A percentile compares a stretch with the other conserved stretches of the same genome.
phyloP scores from a whole-genome alignment of 2,797 vertebrate genomes.

The Enteromius trimaculatus region DNA sequence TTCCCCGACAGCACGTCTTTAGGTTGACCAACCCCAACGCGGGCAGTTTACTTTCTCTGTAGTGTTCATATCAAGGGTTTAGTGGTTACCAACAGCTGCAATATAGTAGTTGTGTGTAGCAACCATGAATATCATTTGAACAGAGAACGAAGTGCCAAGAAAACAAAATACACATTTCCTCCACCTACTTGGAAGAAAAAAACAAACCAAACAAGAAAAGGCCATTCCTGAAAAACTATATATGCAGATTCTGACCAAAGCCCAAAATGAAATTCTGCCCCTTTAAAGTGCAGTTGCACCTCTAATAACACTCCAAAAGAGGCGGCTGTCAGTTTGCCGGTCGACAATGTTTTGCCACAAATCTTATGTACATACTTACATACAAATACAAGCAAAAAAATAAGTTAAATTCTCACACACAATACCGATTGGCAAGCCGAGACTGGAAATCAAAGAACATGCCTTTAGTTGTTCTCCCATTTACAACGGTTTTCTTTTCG shows the following conservation, averaged over 20 bases:
- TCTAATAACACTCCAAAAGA: constrained; percentile 52
- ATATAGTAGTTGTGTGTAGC: constrained; percentile 29
- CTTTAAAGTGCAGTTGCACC: constrained; percentile 53
- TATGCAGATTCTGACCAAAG: constrained; percentile 55
- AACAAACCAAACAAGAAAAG: constrained; percentile 50
- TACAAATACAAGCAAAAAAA: constrained; percentile 68
- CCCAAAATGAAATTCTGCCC: constrained; percentile 37
- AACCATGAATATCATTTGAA: constrained; percentile 20
- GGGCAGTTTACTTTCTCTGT: constrained; percentile 62
- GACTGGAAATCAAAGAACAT: constrained; percentile 61
- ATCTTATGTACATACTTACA: constrained; percentile 78
- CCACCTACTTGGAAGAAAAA: constrained; percentile 38
- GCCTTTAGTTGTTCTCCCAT: constrained; percentile 34
- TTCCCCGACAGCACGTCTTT: constrained; percentile 1
- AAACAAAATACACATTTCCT: constrained; percentile 6
- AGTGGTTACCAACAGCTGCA: constrained; percentile 56
- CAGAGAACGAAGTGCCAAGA: constrained; percentile 27
- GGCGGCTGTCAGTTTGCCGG: constrained; percentile 51
- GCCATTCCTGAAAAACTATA: constrained; percentile 51
- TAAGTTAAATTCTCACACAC: constrained; percentile 79
- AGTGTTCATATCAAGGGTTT: constrained; percentile 68
- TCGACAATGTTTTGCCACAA: constrained; percentile 57
- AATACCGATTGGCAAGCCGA: constrained; percentile 66
- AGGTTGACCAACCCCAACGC: constrained; percentile 50
- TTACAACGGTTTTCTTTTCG: constrained; percentile 26